Conservation (phyloP, 1,140 invertebrate species). For the Sminthurides bifidus region DNA sequence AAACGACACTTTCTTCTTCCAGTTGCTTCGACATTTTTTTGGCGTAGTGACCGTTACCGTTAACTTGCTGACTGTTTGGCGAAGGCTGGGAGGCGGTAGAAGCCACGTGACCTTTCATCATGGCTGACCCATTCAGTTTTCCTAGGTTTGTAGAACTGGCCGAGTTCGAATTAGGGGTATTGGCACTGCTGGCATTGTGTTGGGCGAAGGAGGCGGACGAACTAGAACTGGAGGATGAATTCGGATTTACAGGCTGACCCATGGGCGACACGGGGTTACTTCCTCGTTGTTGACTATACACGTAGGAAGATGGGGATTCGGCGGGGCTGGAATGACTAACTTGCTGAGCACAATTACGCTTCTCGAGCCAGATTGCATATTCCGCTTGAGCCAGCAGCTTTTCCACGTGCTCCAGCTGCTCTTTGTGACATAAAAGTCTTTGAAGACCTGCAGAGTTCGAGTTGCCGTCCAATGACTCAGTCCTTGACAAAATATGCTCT, state of each 20-base stretch:
- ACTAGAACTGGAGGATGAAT: constrained; percentile 7
- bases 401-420: constrained; percentile 31
- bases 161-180: constrained; percentile 18
- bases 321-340: constrained; percentile 23
- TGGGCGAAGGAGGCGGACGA: constrained; percentile 10
- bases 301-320: constrained; percentile 21
- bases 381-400: constrained; percentile 31
- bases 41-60: not conserved
- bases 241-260: not conserved
- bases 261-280: not conserved
- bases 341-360: constrained; percentile 29
- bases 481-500: constrained; percentile 31
- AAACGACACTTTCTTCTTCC: constrained; percentile 32
- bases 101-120: not conserved
- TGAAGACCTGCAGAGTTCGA: constrained; percentile 29
- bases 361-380: constrained; percentile 32
- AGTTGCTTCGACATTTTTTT: constrained; percentile 32
- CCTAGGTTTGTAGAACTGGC: constrained; percentile 11
- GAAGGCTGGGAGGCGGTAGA: not conserved
- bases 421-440: constrained; percentile 30
- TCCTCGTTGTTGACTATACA: constrained; percentile 10
- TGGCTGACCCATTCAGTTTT: not conserved
- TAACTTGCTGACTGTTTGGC: not conserved
- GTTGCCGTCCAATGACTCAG: constrained; percentile 30
- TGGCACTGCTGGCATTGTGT: constrained; percentile 29